These are phyloP conservation scores for Phaenicophaeus curvirostris DNA, from an alignment of 2,797 vertebrate species.

Conservation along the genomic window DNA sequence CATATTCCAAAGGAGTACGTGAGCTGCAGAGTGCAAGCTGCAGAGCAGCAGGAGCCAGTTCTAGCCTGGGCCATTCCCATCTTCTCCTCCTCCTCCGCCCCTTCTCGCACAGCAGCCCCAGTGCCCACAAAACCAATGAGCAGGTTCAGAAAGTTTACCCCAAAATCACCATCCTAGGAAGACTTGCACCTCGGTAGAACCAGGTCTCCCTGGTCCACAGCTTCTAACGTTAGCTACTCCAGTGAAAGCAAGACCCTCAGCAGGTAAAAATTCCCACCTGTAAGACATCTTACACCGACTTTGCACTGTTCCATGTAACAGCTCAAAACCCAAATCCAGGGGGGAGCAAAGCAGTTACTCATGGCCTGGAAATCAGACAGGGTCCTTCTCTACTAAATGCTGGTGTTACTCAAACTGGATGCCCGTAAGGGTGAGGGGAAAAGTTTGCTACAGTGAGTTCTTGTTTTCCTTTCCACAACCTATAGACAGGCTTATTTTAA, in stretches of 20 bases:
- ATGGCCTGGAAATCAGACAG: neutral
- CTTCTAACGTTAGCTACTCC: neutral
- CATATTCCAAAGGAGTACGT: neutral
- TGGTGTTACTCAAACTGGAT: neutral
- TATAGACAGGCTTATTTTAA: neutral
- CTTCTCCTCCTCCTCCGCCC: neutral
- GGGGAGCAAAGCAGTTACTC: neutral
- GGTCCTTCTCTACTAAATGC: neutral
- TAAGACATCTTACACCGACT: neutral
- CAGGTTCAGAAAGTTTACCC: neutral
- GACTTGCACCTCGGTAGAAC: fast-evolving
- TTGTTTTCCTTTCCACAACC: neutral
- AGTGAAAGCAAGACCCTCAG: neutral
- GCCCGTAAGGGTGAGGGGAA: neutral
- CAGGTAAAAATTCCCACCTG: neutral
- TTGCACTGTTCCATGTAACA: neutral
- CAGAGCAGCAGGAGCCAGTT: neutral
- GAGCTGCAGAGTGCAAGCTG: neutral
- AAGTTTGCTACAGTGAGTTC: neutral
- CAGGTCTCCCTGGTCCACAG: neutral
- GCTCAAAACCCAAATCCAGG: neutral
- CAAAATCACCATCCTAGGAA: neutral
- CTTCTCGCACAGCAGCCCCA: neutral
- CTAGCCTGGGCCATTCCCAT: neutral
- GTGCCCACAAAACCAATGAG: neutral